Percentiles rank a stretch among this genome's conserved stretches.
These are phyloP conservation scores for Daboia siamensis DNA, from an alignment of 2,113 vertebrate species.

Conservation along the genomic window DNA sequence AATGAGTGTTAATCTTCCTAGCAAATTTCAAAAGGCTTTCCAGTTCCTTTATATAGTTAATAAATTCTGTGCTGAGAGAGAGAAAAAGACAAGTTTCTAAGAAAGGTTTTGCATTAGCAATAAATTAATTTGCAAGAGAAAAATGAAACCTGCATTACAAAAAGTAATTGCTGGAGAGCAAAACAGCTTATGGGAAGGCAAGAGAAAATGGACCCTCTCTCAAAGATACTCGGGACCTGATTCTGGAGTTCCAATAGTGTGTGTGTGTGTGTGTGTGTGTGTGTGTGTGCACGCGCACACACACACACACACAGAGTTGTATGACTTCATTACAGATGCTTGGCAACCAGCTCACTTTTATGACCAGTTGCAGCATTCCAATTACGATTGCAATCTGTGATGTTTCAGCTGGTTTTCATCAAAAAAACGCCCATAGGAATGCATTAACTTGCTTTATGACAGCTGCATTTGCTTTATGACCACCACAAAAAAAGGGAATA, in stretches of 20 bases:
- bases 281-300: too few species aligned
- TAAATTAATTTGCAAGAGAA: conserved; percentile 17
- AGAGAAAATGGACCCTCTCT: neutral
- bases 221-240: neutral
- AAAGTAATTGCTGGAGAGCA: neutral
- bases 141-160: neutral
- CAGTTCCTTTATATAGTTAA: neutral
- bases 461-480: neutral
- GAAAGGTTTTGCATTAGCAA: neutral
- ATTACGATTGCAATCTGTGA: neutral
- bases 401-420: too few species aligned
- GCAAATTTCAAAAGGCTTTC: neutral
- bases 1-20: neutral
- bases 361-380: neutral
- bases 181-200: neutral
- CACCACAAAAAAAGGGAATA: neutral
- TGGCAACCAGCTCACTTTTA: neutral
- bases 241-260: neutral
- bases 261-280: too few species aligned
- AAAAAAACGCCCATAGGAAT: neutral
- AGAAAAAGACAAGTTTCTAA: neutral
- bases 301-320: neutral
- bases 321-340: neutral
- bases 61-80: neutral
- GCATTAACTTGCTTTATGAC: neutral